Evolutionary conservation across 2,888 invertebrate species (phyloP).

Genomic region (Drosophila robusta): DNA sequence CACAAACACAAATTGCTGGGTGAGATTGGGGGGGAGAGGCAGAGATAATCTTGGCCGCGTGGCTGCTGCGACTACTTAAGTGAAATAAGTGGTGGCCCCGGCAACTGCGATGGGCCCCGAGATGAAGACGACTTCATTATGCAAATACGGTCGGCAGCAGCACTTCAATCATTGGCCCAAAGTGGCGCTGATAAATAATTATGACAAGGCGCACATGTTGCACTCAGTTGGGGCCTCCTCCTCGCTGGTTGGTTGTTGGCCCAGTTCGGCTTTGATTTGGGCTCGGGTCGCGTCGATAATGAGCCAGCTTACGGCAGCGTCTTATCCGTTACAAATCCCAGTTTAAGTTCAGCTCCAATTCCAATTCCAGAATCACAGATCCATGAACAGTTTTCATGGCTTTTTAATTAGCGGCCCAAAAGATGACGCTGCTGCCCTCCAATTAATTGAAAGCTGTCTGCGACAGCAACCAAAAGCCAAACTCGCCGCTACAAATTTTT

Average conservation of each 20-base stretch:
- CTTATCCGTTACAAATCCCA: slow-evolving; percentile 15
- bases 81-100: slow-evolving; percentile 58
- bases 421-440: slow-evolving; percentile 31
- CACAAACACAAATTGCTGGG: not conserved
- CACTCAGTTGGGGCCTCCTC: not conserved
- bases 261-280: slow-evolving; percentile 3
- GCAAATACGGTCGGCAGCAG: slow-evolving; percentile 52
- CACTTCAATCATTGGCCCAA: slow-evolving; percentile 62
- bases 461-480: slow-evolving; percentile 13
- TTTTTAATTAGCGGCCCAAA: slow-evolving; percentile 60
- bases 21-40: not conserved
- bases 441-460: slow-evolving; percentile 62
- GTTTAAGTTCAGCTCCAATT: not conserved
- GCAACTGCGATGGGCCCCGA: slow-evolving; percentile 6
- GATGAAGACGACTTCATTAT: slow-evolving; percentile 67
- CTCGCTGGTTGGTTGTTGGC: not conserved
- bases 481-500: slow-evolving; percentile 30
- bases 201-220: slow-evolving; percentile 60
- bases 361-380: not conserved
- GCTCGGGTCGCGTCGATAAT: slow-evolving; percentile 11
- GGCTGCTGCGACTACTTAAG: slow-evolving; percentile 39
- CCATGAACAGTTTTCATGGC: slow-evolving; percentile 53
- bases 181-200: slow-evolving; percentile 63
- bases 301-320: slow-evolving; percentile 7
- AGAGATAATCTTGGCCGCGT: slow-evolving; percentile 21